Conservation (phyloP, 2,888 invertebrate species). For the Bibio marci region DNA sequence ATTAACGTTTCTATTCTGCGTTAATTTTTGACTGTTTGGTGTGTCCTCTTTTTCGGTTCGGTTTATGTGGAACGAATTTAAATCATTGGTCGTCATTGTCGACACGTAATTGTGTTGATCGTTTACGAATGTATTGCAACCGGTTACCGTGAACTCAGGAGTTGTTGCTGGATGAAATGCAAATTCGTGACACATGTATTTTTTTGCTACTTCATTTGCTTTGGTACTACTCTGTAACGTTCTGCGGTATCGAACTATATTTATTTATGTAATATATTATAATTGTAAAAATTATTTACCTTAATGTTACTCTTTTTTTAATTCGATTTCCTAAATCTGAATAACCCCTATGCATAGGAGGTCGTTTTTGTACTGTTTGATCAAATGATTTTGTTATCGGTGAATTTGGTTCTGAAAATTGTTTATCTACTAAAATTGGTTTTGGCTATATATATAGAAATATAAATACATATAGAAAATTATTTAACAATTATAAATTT, state of each 20-base stretch:
- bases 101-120: no score
- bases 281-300: constrained; percentile 32
- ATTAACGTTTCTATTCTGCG: no score
- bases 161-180: no score
- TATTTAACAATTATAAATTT: not conserved
- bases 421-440: constrained; percentile 57
- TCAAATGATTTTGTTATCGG: constrained; percentile 44
- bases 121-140: no score
- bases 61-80: no score
- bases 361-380: constrained; percentile 19
- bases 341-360: constrained; percentile 48
- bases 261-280: constrained; percentile 1
- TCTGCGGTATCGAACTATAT: constrained; percentile 30
- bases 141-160: no score
- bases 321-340: constrained; percentile 66
- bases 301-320: constrained; percentile 69
- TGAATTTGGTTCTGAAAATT: constrained; percentile 61
- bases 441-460: constrained; percentile 29
- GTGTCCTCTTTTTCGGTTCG: no score
- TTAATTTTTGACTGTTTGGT: no score
- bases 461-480: not conserved
- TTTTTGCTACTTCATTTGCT: no score
- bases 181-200: no score
- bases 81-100: no score
- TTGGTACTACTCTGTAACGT: no score